Evolutionary conservation across 23 tunicate species (phyloP).

Genomic region (Ascidia mentula): DNA sequence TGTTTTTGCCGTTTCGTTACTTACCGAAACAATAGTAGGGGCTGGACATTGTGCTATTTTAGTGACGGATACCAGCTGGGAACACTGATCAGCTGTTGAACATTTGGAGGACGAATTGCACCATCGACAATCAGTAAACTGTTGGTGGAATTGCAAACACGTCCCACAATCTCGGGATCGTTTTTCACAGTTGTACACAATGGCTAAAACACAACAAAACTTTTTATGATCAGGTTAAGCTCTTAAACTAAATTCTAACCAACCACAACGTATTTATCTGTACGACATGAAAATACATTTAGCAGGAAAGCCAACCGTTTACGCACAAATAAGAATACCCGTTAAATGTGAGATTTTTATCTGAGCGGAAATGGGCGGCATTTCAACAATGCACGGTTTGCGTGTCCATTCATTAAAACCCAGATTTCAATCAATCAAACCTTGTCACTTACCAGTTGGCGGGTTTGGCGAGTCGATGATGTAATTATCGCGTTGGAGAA

Average conservation of each 20-base stretch:
- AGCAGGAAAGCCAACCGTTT: too few species aligned
- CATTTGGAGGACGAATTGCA: background rate
- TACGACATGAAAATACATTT: too few species aligned
- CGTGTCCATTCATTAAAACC: background rate
- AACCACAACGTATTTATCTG: too few species aligned
- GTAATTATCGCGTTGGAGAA: slow-evolving; percentile 24
- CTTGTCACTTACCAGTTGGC: background rate
- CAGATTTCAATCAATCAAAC: background rate
- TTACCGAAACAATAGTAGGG: background rate
- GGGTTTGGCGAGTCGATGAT: slow-evolving; percentile 24
- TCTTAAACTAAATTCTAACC: too few species aligned
- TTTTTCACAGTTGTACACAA: background rate
- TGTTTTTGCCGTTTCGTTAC: too few species aligned
- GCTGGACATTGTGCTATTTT: background rate
- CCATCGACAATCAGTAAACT: background rate
- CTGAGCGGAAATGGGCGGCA: background rate
- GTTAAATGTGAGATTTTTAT: background rate
- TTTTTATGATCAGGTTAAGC: too few species aligned
- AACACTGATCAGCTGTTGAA: background rate
- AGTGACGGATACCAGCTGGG: background rate
- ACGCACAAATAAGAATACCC: too few species aligned
- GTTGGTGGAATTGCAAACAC: background rate
- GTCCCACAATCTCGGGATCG: background rate
- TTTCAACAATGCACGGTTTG: background rate
- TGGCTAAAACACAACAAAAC: background rate